Evolutionary conservation across 1,140 invertebrate genomes (phyloP).

Genomic region (Chrysoperla carnea): DNA sequence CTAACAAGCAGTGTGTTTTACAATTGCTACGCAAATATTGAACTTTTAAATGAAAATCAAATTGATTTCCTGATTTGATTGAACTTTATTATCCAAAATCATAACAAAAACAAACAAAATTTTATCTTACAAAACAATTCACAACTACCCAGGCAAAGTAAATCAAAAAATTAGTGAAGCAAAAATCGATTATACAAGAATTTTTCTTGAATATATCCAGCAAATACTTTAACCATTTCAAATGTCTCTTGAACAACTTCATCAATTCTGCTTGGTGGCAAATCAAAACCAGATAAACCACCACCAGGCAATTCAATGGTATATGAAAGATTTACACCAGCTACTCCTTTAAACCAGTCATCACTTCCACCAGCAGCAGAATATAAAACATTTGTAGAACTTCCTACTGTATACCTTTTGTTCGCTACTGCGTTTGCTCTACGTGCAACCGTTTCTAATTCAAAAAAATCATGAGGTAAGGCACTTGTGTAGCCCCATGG

Average conservation of each 20-base stretch:
- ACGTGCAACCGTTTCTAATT: conserved; percentile 23
- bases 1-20: no score
- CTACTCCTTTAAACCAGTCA: conserved; percentile 45
- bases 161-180: no score
- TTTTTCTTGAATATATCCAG: conserved; percentile 25
- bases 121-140: no score
- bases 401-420: conserved; percentile 36
- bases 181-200: conserved; percentile 10
- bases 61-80: no score
- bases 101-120: no score
- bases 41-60: no score
- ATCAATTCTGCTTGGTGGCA: conserved; percentile 46
- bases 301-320: conserved; percentile 59
- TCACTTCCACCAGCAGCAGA: conserved; percentile 46
- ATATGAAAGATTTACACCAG: conserved; percentile 51
- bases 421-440: conserved; percentile 27
- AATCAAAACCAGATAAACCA: conserved; percentile 52
- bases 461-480: conserved; percentile 19
- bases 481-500: conserved; percentile 51
- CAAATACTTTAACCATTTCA: conserved; percentile 49
- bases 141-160: no score
- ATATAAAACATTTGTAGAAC: conserved; percentile 38
- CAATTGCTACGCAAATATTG: no score
- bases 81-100: no score
- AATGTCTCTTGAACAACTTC: conserved; percentile 61